A percentile compares a stretch with the other conserved stretches of the same genome.
phyloP scores from a whole-genome alignment of 1,140 invertebrate species.

The Nasonia giraulti region DNA sequence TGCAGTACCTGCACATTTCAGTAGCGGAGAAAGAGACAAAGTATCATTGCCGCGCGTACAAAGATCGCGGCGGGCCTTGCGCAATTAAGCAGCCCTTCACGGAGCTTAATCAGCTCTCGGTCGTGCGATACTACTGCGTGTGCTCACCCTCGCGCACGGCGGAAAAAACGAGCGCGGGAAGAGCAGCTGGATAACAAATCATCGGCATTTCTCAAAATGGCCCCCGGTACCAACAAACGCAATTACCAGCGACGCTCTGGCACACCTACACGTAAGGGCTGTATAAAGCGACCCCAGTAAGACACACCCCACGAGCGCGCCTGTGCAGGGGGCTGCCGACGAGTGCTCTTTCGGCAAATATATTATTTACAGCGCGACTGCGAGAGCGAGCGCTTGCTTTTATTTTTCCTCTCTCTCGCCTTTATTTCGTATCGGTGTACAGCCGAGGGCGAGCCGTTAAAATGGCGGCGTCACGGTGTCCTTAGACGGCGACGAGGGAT shows the following conservation, averaged over 20 bases:
- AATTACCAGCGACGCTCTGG: constrained; percentile 28
- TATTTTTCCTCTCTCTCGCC: constrained; percentile 27
- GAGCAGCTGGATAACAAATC: constrained; percentile 57
- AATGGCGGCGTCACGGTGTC: constrained; percentile 40
- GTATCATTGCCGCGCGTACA: constrained; percentile 56
- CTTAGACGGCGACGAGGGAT: constrained; percentile 37
- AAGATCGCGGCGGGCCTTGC: constrained; percentile 39
- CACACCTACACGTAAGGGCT: not conserved
- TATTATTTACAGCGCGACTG: constrained; percentile 49
- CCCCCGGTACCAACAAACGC: constrained; percentile 49
- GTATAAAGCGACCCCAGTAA: constrained; percentile 38
- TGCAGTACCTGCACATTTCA: constrained; percentile 41
- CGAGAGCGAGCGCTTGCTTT: constrained; percentile 5
- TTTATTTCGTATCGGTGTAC: constrained; percentile 31
- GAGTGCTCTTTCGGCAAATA: constrained; percentile 52
- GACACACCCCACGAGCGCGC: constrained; percentile 35
- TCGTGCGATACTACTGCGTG: not conserved
- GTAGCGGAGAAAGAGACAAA: constrained; percentile 48
- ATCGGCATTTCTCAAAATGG: constrained; percentile 61
- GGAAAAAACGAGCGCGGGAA: constrained; percentile 9
- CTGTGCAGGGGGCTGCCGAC: constrained; percentile 19
- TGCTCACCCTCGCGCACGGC: not conserved
- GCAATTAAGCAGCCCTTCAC: constrained; percentile 49
- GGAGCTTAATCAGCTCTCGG: constrained; percentile 53
- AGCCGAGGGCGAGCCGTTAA: constrained; percentile 37